Evolutionary conservation across 2,113 vertebrate genomes (phyloP).

Genomic region (Pituophis catenifer): DNA sequence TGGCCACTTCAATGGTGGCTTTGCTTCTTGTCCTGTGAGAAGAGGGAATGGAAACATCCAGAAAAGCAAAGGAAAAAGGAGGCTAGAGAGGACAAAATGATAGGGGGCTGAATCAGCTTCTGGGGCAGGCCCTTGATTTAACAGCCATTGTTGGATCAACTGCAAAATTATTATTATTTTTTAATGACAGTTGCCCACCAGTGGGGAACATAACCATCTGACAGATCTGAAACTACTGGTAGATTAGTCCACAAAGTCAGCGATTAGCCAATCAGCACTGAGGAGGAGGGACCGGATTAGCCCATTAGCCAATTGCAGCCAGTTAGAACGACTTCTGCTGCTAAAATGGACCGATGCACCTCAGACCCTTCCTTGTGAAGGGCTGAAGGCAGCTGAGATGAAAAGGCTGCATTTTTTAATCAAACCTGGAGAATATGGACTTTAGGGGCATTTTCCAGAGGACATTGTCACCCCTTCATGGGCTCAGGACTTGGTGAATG

Average conservation of each 20-base stretch:
- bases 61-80: no score
- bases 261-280: not conserved
- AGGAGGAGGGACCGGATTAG: not conserved
- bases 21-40: not conserved
- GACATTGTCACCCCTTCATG: no score
- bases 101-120: not conserved
- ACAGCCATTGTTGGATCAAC: not conserved
- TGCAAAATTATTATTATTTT: not conserved
- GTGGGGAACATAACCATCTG: not conserved
- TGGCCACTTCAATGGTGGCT: not conserved
- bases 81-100: not conserved
- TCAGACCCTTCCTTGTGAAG: not conserved
- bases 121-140: not conserved
- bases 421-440: no score
- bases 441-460: no score
- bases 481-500: no score
- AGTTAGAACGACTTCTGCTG: not conserved
- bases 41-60: no score
- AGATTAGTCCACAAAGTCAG: not conserved
- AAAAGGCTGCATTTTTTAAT: not conserved
- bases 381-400: not conserved
- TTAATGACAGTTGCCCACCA: not conserved
- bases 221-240: not conserved
- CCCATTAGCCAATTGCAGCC: not conserved
- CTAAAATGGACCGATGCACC: not conserved